Evolutionary conservation across 2,797 vertebrate genomes (phyloP).

Genomic region (Adrianichthys oophorus): DNA sequence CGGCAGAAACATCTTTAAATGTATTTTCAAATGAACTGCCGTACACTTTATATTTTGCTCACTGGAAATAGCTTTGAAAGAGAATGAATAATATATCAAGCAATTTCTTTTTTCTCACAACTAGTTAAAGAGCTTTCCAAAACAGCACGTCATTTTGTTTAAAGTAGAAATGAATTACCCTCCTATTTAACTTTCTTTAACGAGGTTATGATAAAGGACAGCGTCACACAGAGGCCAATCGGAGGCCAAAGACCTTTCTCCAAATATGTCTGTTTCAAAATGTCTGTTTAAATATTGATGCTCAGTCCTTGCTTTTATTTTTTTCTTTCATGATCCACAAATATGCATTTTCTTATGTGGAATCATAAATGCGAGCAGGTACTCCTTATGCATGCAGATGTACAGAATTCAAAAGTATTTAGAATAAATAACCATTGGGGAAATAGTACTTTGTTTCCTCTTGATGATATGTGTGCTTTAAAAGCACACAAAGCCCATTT

Average conservation of each 20-base stretch:
- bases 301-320: too few relatives aligned
- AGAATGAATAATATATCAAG: slow-evolving; percentile 46
- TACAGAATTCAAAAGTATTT: too few relatives aligned
- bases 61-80: slow-evolving; percentile 40
- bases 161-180: background rate
- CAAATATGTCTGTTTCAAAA: background rate
- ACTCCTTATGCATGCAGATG: too few relatives aligned
- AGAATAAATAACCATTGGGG: too few relatives aligned
- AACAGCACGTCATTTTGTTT: slow-evolving; percentile 13
- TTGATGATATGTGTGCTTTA: slow-evolving; percentile 2
- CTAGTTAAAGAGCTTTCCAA: slow-evolving; percentile 19
- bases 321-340: too few relatives aligned
- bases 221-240: too few relatives aligned
- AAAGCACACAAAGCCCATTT: slow-evolving; percentile 1
- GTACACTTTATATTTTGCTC: slow-evolving; percentile 35
- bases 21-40: slow-evolving; percentile 51
- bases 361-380: too few relatives aligned
- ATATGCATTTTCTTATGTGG: too few relatives aligned
- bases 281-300: background rate
- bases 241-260: background rate
- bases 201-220: too few relatives aligned
- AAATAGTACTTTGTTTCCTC: background rate
- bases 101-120: slow-evolving; percentile 3
- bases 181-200: too few relatives aligned
- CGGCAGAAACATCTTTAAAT: slow-evolving; percentile 52